These are phyloP conservation scores for Clarias platycephalus DNA, from an alignment of 2,797 vertebrate genomes.

Conservation along the genomic window DNA sequence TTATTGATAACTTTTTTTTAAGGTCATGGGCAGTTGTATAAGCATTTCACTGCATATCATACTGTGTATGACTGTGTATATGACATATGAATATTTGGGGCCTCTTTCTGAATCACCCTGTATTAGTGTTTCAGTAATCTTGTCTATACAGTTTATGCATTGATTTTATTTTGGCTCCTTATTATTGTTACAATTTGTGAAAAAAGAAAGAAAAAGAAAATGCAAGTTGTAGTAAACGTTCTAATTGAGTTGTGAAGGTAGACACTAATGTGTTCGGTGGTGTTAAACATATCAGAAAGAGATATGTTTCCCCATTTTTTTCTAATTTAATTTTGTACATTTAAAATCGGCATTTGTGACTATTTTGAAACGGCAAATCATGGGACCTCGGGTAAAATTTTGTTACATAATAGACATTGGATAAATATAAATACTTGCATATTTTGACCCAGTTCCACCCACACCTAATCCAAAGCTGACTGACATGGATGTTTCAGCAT, in stretches of 20 bases:
- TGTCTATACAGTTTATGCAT: not conserved
- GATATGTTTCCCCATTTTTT: not conserved
- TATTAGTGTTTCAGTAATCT: not conserved
- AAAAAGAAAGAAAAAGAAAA: not conserved
- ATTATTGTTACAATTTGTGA: not conserved
- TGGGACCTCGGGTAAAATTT: not conserved
- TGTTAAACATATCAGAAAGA: slow-evolving; percentile 14
- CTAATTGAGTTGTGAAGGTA: not conserved
- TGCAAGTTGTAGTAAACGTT: not conserved
- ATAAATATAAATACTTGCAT: not conserved
- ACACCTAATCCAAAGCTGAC: slow-evolving; percentile 13
- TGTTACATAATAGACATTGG: not conserved
- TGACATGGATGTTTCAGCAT: slow-evolving; percentile 2
- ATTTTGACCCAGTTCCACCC: slow-evolving; percentile 12
- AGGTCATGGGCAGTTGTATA: too few species aligned
- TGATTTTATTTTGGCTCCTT: not conserved
- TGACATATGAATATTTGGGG: too few species aligned
- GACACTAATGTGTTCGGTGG: not conserved
- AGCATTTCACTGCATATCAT: too few species aligned
- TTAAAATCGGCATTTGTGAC: not conserved
- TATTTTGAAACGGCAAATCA: not conserved
- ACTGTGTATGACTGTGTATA: too few species aligned
- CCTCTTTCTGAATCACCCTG: too few species aligned
- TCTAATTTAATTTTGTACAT: not conserved
- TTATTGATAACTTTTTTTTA: too few species aligned